Percentiles rank a stretch among this genome's conserved stretches.
Conservation (phyloP, 2,888 invertebrate genomes). For the Aricia artaxerxes region DNA sequence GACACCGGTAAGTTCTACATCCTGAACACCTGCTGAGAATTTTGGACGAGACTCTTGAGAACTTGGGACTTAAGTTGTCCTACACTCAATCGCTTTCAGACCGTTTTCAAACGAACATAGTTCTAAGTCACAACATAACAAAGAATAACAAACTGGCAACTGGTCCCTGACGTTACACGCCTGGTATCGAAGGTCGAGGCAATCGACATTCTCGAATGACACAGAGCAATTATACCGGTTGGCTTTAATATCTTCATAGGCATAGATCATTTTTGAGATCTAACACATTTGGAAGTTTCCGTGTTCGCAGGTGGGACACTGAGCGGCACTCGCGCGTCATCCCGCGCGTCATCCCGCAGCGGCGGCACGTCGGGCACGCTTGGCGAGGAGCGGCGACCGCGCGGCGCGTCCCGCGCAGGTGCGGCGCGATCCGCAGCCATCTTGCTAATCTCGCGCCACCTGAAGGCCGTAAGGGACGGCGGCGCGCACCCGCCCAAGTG, state of each 20-base stretch:
- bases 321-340: conserved; percentile 73
- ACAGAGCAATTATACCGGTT: too few relatives aligned
- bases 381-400: conserved; percentile 64
- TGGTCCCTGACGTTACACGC: too few relatives aligned
- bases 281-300: background rate
- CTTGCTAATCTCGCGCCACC: conserved; percentile 96
- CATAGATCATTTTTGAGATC: background rate
- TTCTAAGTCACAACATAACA: too few relatives aligned
- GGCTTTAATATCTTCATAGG: too few relatives aligned
- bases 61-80: too few relatives aligned
- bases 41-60: too few relatives aligned
- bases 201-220: too few relatives aligned
- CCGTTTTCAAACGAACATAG: too few relatives aligned
- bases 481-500: conserved; percentile 79
- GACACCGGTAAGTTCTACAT: conserved; percentile 84
- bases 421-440: conserved; percentile 96
- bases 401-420: conserved; percentile 92
- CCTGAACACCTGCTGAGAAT: background rate
- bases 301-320: conserved; percentile 77
- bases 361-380: conserved; percentile 71
- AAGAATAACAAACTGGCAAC: too few relatives aligned
- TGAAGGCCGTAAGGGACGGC: conserved; percentile 82
- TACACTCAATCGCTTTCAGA: too few relatives aligned
- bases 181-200: too few relatives aligned
- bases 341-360: conserved; percentile 74